Evolutionary conservation across 2,888 invertebrate species (phyloP), one percentile per base, ranked within the genome.

Genomic region (Acanthacorydalis orientalis): DNA sequence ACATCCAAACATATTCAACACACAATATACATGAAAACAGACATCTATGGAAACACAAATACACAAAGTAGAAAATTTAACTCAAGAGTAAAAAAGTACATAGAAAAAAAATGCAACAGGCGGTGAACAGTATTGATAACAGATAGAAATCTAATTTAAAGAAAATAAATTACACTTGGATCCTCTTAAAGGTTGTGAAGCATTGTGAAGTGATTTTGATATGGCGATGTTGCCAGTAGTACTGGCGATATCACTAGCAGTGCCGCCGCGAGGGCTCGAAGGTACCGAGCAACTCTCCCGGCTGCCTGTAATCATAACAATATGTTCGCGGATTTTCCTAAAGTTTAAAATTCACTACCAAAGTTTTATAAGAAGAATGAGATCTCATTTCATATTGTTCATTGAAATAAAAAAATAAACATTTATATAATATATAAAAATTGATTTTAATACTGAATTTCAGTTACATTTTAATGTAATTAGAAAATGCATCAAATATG

Each of bases 131-230:
- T 40, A 52, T 63, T 59, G 60, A 59, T 64, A 23, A 23, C 23
- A 23, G 23, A 23, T 23, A 23, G 23, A 23, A 23, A 4, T 23
- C 23, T 23, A 23, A 23, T 23, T 23, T 23, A 23, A 23, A 23
- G 23, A 23, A 23, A 23, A 23, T 6, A 63, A 67, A 70, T 78
- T 78, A 78, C 78, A 85, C 74, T 85, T 85, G 55, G 85, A 85
- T 75, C 84, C 84, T 68, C 85, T 74, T 60, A 85, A 76, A 57
- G 83, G 80, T 65, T 82, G 82, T 60, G 84, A 75, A 56, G 80
- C 78, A 73, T 84, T 78, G 64, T 68, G 65, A 68, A 73, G 46
- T 51, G 51, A 54, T 68, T 69, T 60, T 71, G 71, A 45, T 70
- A 34, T 51, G 33, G 23, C 50, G 62, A 50, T 70, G 46, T 68